Evolutionary conservation across 2,888 invertebrate species (phyloP), one percentile per base, ranked within the genome.

Genomic region (Lycophotia porphyrea): DNA sequence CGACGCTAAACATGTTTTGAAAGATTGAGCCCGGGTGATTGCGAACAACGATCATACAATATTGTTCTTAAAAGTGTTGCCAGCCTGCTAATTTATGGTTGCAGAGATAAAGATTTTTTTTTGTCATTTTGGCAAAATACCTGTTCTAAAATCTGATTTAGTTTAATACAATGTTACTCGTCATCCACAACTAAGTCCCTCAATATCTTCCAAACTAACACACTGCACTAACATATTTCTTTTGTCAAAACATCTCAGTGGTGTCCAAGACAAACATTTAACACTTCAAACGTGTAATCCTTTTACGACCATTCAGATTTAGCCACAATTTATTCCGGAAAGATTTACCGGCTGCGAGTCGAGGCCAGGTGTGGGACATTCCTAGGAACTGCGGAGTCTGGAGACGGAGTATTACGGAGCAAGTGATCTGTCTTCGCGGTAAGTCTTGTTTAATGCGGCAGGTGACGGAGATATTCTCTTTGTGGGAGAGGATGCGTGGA

Each of bases 371-470:
- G 88, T 82, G 81, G 44, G 72, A 61, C 68, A 80, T 78, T 89
- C 81, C 84, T 76, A 80, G 83, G 84, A 88, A 84, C 68, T 66
- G 76, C 24, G 68, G 44, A 68, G 68, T 61, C 71, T 64, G 74
- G 55, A 71, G 63, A 71, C 84, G 63, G 71, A 75, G 81, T 69
- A 39, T 39, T 63, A 39, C 63, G n/a, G n/a, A 78, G 31, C 70
- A 52, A 44, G 78, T 39, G 8, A 86, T 85, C 78, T 85, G 85
- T 88, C 88, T 83, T 74, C 80, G 60, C 49, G 68, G 84, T 90
- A 90, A 91, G 88, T 88, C 90, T 90, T 90, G 88, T 91, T 91
- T 91, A 91, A 86, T 84, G 68, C 82, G 84, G 80, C 86, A 87
- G 86, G 86, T 88, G 89, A 84, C 74, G 81, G 84, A 83, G 77